Percentiles rank a stretch among this genome's conserved stretches.
Evolutionary conservation across 2,888 invertebrate species (phyloP).

Genomic region (Andrena fulva): DNA sequence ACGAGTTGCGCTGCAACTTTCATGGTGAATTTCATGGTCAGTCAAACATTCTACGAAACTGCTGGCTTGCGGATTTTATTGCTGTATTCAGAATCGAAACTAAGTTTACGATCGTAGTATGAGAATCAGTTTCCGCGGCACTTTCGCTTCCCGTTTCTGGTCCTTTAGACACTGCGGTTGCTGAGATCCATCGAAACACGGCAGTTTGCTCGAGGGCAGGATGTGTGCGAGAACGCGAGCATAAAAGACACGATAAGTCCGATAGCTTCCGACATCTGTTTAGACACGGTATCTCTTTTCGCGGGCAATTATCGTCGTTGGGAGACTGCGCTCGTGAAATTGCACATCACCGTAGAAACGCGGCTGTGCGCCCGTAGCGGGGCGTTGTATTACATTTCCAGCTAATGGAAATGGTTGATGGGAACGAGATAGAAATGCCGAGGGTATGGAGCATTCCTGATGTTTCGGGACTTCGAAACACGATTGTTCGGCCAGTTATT

Average conservation of each 20-base stretch:
- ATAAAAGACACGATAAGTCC: constrained; percentile 26
- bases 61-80: constrained; percentile 62
- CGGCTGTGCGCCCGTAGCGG: constrained; percentile 41
- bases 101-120: constrained; percentile 66
- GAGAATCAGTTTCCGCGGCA: constrained; percentile 58
- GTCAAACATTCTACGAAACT: constrained; percentile 65
- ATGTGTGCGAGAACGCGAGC: neutral
- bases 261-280: neutral
- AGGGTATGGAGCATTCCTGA: constrained; percentile 69
- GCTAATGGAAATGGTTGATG: constrained; percentile 73
- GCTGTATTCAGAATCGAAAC: constrained; percentile 62
- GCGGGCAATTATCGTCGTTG: constrained; percentile 55
- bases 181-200: constrained; percentile 17
- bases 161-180: constrained; percentile 6
- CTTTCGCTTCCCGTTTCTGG: constrained; percentile 43
- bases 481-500: constrained; percentile 70
- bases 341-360: constrained; percentile 21
- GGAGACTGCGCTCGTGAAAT: constrained; percentile 26
- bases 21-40: constrained; percentile 63
- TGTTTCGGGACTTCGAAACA: constrained; percentile 74
- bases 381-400: constrained; percentile 71
- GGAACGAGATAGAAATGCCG: constrained; percentile 69
- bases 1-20: constrained; percentile 60
- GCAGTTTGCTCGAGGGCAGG: constrained; percentile 15
- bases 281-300: constrained; percentile 42